Percentiles rank a stretch among this genome's conserved stretches.
phyloP scores from a whole-genome alignment of 1,140 invertebrate species.

The Coenobita brevimanus region DNA sequence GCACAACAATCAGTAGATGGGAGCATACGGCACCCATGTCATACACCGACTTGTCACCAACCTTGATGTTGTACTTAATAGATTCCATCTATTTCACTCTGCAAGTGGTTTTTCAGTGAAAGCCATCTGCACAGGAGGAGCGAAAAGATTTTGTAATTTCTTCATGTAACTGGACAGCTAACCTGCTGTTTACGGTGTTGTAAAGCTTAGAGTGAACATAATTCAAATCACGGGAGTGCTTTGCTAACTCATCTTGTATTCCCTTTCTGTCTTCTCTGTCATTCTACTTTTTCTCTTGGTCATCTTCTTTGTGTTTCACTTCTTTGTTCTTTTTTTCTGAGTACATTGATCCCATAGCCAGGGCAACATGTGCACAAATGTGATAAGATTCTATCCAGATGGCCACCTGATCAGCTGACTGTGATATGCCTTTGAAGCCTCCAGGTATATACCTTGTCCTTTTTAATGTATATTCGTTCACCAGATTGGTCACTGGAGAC shows the following conservation, averaged over 20 bases:
- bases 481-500: slow-evolving; percentile 6
- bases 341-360: slow-evolving; percentile 8
- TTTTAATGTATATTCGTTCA: not conserved
- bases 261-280: slow-evolving; percentile 8
- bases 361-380: slow-evolving; percentile 3
- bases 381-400: slow-evolving; percentile 12
- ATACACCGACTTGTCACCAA: not conserved
- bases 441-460: not conserved
- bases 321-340: not conserved
- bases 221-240: not conserved
- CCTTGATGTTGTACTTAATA: not conserved
- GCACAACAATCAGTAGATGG: not conserved
- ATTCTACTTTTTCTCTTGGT: not conserved
- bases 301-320: not conserved
- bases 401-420: slow-evolving; percentile 1
- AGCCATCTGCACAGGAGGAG: not conserved
- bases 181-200: not conserved
- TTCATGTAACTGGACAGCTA: too few relatives aligned
- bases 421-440: not conserved
- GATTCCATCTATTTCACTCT: not conserved
- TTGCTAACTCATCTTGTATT: not conserved
- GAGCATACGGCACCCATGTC: slow-evolving; percentile 4
- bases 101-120: not conserved
- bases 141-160: too few relatives aligned
- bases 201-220: not conserved